These are phyloP conservation scores for Schizopygopsis pylzovi DNA, from an alignment of 2,797 vertebrate species.

Conservation along the genomic window DNA sequence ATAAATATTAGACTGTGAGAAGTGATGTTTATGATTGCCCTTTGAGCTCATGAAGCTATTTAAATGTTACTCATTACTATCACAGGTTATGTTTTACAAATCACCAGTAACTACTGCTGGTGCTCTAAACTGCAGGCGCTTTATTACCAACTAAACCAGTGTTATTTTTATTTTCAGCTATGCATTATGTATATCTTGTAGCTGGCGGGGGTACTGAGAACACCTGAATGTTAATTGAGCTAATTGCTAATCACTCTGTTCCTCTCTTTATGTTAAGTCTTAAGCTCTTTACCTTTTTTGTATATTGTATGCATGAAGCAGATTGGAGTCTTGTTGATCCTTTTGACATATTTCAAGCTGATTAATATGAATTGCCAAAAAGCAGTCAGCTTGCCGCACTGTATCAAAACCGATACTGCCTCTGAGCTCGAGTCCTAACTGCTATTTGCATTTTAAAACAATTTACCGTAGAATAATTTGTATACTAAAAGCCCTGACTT, in stretches of 20 bases:
- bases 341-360: constrained; percentile 27
- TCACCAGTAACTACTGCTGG: constrained; percentile 14
- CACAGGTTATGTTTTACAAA: background rate
- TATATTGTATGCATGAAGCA: constrained; percentile 29
- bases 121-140: constrained; percentile 16
- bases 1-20: constrained; percentile 27
- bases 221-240: constrained; percentile 40
- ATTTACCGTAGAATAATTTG: constrained; percentile 27
- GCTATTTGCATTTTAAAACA: constrained; percentile 22
- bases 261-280: constrained; percentile 14
- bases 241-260: constrained; percentile 20
- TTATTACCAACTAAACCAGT: constrained; percentile 36
- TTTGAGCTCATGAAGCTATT: constrained; percentile 11
- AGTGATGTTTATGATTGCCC: background rate
- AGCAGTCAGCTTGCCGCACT: background rate
- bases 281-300: constrained; percentile 35
- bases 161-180: constrained; percentile 40
- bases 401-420: constrained; percentile 37
- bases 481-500: constrained; percentile 24
- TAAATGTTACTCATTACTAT: constrained; percentile 1
- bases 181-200: constrained; percentile 36
- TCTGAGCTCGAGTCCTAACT: constrained; percentile 11
- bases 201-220: constrained; percentile 34
- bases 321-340: background rate
- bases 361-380: constrained; percentile 36